phyloP scores from a whole-genome alignment of 2,797 vertebrate genomes.

The Brotula barbata region DNA sequence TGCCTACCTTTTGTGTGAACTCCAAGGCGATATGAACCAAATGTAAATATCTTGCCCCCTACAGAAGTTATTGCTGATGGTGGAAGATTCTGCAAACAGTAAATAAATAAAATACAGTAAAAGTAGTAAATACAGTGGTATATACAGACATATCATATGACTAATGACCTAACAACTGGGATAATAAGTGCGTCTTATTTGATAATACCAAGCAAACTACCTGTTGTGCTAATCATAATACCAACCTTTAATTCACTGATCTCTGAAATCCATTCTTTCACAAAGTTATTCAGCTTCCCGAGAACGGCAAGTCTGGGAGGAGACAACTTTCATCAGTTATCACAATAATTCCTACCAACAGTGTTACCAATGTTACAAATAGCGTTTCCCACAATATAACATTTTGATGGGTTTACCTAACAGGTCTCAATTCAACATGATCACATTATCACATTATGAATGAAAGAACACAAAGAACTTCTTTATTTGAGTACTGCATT shows the following conservation, averaged over 20 bases:
- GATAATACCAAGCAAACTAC: too few species aligned
- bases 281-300: slow-evolving; percentile 91
- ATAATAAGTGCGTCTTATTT: neutral
- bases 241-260: slow-evolving; percentile 94
- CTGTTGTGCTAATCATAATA: neutral
- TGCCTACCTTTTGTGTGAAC: slow-evolving; percentile 96
- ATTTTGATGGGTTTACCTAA: too few species aligned
- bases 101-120: slow-evolving; percentile 9
- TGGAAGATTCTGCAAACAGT: slow-evolving; percentile 86
- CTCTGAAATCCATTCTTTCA: slow-evolving; percentile 95
- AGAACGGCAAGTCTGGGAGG: slow-evolving; percentile 88
- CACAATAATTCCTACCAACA: neutral
- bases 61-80: slow-evolving; percentile 83
- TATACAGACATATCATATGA: too few species aligned
- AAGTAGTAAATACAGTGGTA: too few species aligned
- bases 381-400: too few species aligned
- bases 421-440: too few species aligned
- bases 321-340: slow-evolving; percentile 22
- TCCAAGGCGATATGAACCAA: slow-evolving; percentile 96
- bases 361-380: neutral
- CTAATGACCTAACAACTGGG: neutral
- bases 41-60: slow-evolving; percentile 96
- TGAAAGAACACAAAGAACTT: too few species aligned
- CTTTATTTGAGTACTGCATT: too few species aligned
- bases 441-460: too few species aligned